These are phyloP conservation scores for Pteria penguin DNA, from an alignment of 2,888 invertebrate species.

Conservation along the genomic window DNA sequence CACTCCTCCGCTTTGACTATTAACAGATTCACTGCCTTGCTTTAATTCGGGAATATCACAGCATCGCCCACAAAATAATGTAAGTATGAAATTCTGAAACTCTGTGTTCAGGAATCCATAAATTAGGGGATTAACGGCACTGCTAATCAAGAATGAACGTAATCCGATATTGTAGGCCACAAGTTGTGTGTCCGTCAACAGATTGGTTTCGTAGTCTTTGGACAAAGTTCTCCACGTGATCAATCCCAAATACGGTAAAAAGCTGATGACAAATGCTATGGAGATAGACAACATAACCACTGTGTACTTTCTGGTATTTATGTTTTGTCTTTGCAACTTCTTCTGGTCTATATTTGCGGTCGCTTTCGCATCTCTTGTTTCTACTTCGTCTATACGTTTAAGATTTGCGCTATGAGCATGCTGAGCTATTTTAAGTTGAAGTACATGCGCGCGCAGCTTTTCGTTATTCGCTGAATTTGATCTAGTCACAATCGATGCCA, in stretches of 20 bases:
- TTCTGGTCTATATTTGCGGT: constrained; percentile 28
- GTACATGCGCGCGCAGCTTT: not conserved
- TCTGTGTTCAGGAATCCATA: constrained; percentile 57
- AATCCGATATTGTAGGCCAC: constrained; percentile 48
- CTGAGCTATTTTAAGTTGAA: not conserved
- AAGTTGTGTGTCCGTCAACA: constrained; percentile 42
- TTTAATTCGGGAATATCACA: no score
- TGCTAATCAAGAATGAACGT: constrained; percentile 52
- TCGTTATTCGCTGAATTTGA: constrained; percentile 6
- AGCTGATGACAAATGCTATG: constrained; percentile 51
- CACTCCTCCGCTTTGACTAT: no score
- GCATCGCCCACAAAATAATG: not conserved
- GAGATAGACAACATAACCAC: constrained; percentile 51
- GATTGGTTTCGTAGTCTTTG: constrained; percentile 40
- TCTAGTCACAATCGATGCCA: not conserved
- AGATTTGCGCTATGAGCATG: not conserved
- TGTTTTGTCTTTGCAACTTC: constrained; percentile 26
- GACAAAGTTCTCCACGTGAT: constrained; percentile 50
- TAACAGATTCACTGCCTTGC: no score
- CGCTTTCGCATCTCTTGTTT: constrained; percentile 29
- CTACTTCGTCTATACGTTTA: not conserved
- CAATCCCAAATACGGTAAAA: constrained; percentile 51
- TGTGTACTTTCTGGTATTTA: constrained; percentile 47
- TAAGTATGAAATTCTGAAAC: constrained; percentile 50
- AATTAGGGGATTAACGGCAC: constrained; percentile 53